Base-by-base conservation (phyloP, 2,797 vertebrate genomes). In the Gymnopithys bicolor region DNA sequence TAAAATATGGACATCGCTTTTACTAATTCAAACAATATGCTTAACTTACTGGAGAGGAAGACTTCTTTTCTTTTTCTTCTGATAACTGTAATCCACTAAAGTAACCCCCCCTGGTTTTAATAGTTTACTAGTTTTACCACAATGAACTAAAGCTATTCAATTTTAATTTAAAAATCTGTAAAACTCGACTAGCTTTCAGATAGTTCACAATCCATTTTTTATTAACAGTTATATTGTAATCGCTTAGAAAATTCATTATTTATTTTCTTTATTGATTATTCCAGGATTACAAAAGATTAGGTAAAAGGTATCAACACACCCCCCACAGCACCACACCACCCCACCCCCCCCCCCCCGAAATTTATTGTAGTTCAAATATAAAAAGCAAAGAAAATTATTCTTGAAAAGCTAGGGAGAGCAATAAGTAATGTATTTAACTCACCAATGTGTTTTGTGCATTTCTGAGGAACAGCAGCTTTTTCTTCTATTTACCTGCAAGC, bases 211-310 rank as follows among this genome's bases (percentile, higher is more conserved):
- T 0, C 1, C 6, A 17, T 18, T 7, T 60, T 33, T 28, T 68
- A 4, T 58, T 60, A 49, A 37, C 9, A 33, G 4, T 24, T 56
- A 10, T 21, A 41, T 45, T 83, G 74, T 68, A 83, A 39, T 9
- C 1, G 28, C 10, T 67, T 76, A 10, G 1, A 87, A 81, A 81
- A 37, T 28, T 3, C 0, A 0, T 46, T 51, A 39, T 30, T 62
- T 64, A 1, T 59, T 46, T 7, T 12, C 5, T 33, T 7, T 49
- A 7, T 25, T 49, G 8, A 45, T 83, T 73, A 85, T 71, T 49
- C 4, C 16, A 64, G 9, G 16, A 49, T 51, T 74, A 4, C 5
- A 59, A 76, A 56, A 22, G 1, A 0, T 43, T 41, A 53, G 1
- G 6, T 3, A 0, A 25, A 75, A 71, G 10, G 1, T 25, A 30